Base-by-base conservation (phyloP, 2,797 vertebrate species). In the Peromyscus nudipes region DNA sequence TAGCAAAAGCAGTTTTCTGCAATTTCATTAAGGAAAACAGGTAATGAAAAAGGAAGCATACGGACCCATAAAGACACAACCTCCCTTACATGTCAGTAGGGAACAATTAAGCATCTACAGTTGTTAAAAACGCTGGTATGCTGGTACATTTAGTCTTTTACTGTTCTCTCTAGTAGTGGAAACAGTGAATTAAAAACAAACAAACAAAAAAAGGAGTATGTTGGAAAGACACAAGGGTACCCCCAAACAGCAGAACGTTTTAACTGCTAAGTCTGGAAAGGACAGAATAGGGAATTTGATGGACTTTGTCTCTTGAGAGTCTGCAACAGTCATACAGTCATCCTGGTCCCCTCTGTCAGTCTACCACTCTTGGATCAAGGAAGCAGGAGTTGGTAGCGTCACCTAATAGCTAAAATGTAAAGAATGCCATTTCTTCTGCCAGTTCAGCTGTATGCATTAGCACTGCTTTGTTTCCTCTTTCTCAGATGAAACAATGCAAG, bases 1-100 rank as follows among this genome's bases (percentile, higher is more conserved):
- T 90, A 77, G 64, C 86, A 73, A 93, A 94, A 96, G 84, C 21
- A 69, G 25, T 90, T 94, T 97, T 92, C 71, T 67, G 31, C 55
- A 82, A 49, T 73, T 79, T 86, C 62, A 52, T 91, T 73, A 92
- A 87, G 88, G 62, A 94, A 81, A 94, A 75, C 49, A 89, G n/a
- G 49, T 91, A 85, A 88, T 96, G 71, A 79, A 91, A 94, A 94
- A 88, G 55, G 69, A 88, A 65, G 19, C 10, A 6, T n/a, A 83
- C 76, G 27, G 95, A 92, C 31, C 34, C 60, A 6, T 76, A 92
- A 65, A 92, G 46, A 77, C 10, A 16, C 13, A 84, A 8, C 0
- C 21, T 84, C 55, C 46, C 31, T 64, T 94, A 27, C n/a, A 7
- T 91, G 69, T 67, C 73, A 62, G 27, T 4, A 25, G 31, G 65